Evolutionary conservation across 2,797 vertebrate species (phyloP), one percentile per base, ranked within the genome.

Genomic region (Amphiprion clarkii): DNA sequence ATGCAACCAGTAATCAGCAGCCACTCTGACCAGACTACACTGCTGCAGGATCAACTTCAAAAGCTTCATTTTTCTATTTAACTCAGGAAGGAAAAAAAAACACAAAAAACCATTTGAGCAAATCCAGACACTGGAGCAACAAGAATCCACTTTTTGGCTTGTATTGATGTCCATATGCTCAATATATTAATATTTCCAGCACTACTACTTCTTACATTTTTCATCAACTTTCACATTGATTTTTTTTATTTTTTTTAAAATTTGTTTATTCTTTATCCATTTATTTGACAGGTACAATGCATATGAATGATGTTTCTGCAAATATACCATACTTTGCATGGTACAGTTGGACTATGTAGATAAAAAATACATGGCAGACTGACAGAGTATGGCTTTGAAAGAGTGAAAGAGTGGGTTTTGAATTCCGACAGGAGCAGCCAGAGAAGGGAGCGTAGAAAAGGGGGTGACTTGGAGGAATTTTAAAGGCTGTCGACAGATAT

Each of bases 401-500:
- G 13, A 33, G 16, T 33, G 4, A 8, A 1, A 33, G 9, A 39
- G 36, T 39, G 36, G 36, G 31, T n/a, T 72, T 53, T 27, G 0
- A 9, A 66, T 66, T 61, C 62, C 64, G 44, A 58, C 23, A 6
- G 8, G 14, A 56, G 31, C 27, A 39, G 51, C 17, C 16, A 48
- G 7, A 8, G 17, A 42, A 23, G 11, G 39, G 17, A 10, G 11
- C 4, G 36, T 2, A 21, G n/a, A 39, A 2, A 6, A 17, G 10
- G 1, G 5, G 11, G 2, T 55, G 29, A 42, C 7, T 25, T 51
- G 55, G 7, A 17, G 27, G 16, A 52, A 14, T 25, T 67, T 54
- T 49, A 33, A 69, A 57, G 54, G 46, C 19, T 67, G 58, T 39
- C 0, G 11, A 55, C 67, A 64, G 48, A 66, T 67, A 2, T 14